Base-by-base conservation (phyloP, 1,140 invertebrate species). In the Araneus ventricosus region DNA sequence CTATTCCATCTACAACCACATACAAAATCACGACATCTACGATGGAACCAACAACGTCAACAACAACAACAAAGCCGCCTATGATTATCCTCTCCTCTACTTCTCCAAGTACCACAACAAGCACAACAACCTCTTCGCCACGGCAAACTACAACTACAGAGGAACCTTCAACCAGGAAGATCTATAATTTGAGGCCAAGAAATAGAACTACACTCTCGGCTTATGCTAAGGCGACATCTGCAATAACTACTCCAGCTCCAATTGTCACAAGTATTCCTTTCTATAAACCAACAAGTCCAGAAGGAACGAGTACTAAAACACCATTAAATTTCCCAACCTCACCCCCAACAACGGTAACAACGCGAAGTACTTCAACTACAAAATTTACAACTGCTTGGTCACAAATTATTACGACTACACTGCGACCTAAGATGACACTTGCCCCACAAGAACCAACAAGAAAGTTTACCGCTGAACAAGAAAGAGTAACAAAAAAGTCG, bases 1-100 rank as follows among this genome's bases (percentile, higher is more conserved):
- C 88, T 37, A 90, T n/a, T 59, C n/a, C 52, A n/a, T n/a, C 41
- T 22, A 24, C 92, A n/a, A 75, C 82, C 4, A 75, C 92, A n/a
- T 7, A 34, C 30, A 30, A 30, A 37, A 22, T 39, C 4, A 52
- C 34, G 20, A 88, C 45, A 17, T 57, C 34, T 37, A 34, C 75
- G 1, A 17, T 34, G 20, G 1, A 27, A 0, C 10, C 45, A 1
- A 41, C 67, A 27, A 17, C 27, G n/a, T 34, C 8, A 5, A 34
- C 67, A 0, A 14, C 7, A 2, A 17, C 67, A 14, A 14, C 27
- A 34, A 70, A 17, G 22, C 30, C 70, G 20, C 30, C 14, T n/a
- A 7, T 27, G 20, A 34, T 52, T 52, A 52, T 34, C 17, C 1
- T 5, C 10, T n/a, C 79, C 27, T 57, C 89, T 61, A 57, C 34